Base-by-base conservation (phyloP, 1,140 invertebrate genomes). In the Condylostylus longicornis region DNA sequence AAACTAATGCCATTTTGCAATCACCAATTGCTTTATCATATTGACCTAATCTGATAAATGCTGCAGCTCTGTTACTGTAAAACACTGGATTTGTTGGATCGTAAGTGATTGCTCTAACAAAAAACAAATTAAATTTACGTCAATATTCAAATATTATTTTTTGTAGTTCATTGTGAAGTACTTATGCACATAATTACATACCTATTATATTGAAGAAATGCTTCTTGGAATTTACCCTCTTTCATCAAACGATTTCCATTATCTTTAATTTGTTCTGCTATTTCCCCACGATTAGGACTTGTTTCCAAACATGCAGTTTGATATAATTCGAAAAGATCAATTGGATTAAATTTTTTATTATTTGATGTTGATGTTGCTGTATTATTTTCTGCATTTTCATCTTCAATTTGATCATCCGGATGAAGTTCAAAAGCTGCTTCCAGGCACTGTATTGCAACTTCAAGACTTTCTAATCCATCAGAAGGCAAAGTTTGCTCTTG, bases 61-160 rank as follows among this genome's bases (percentile, higher is more conserved):
- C 87, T 7, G 90, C 90, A 31, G 90, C 90, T 45, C 91, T 73
- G 59, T 95, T 96, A 54, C 89, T 90, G 62, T 85, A 95, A 61
- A 82, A 95, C n/a, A 95, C 82, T 4, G 88, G 76, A 68, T 95
- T 95, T 37, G 71, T 74, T 9, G 72, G 71, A 58, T 94, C 85
- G 23, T 89, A 61, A 43, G 79, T 67, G 42, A 95, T 86, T 12
- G 90, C 89, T 45, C 76, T 77, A 48, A 18, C 58, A 51, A 49
- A 60, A 61, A 40, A 48, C 41, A 47, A 38, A 49, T 19, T 27
- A 40, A n/a, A n/a, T n/a, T 35, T 21, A 31, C 10, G 14, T 29
- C 23, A 35, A 4, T 15, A 35, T 18, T 14, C 5, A 18, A 23
- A 37, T 7, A 25, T 25, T n/a, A 25, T 8, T n/a, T n/a, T 25